Evolutionary conservation across 2,888 invertebrate genomes (phyloP).

Genomic region (Hydrotaea cyrtoneurina): DNA sequence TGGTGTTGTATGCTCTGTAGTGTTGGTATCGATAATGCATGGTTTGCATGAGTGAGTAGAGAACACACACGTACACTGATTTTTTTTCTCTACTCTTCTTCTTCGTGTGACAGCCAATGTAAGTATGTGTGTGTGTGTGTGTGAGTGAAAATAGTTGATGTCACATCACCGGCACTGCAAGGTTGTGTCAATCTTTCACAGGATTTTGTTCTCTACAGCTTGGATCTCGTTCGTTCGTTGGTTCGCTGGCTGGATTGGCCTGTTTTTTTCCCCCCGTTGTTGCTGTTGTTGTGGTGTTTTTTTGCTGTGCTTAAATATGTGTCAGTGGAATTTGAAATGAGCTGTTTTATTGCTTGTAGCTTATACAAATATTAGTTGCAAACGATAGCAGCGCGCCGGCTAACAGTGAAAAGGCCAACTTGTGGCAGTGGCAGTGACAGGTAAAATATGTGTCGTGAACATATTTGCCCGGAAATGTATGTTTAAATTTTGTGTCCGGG

Average conservation of each 20-base stretch:
- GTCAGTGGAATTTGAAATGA: constrained; percentile 65
- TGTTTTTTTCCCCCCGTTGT: not conserved
- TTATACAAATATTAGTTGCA: constrained; percentile 51
- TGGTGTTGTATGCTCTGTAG: constrained; percentile 29
- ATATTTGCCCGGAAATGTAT: constrained; percentile 41
- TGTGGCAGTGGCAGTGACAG: constrained; percentile 29
- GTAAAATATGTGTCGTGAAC: constrained; percentile 53
- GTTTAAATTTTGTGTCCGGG: constrained; percentile 37
- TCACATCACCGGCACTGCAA: constrained; percentile 61
- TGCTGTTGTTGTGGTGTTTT: not conserved
- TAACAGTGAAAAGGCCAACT: constrained; percentile 1
- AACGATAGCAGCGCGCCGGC: not conserved
- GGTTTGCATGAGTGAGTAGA: constrained; percentile 35
- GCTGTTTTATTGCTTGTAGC: constrained; percentile 51
- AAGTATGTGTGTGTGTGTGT: not conserved
- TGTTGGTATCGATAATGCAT: constrained; percentile 62
- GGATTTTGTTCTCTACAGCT: constrained; percentile 41
- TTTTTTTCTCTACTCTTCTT: constrained; percentile 34
- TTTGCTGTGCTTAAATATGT: constrained; percentile 48
- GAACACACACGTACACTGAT: not conserved
- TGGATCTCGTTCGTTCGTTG: not conserved
- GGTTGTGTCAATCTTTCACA: constrained; percentile 67
- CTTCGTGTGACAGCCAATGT: constrained; percentile 27
- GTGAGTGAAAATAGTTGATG: constrained; percentile 7
- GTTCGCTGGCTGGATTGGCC: constrained; percentile 37